These are phyloP conservation scores for Ectropis grisescens DNA, from an alignment of 1,140 invertebrate genomes.

Conservation along the genomic window DNA sequence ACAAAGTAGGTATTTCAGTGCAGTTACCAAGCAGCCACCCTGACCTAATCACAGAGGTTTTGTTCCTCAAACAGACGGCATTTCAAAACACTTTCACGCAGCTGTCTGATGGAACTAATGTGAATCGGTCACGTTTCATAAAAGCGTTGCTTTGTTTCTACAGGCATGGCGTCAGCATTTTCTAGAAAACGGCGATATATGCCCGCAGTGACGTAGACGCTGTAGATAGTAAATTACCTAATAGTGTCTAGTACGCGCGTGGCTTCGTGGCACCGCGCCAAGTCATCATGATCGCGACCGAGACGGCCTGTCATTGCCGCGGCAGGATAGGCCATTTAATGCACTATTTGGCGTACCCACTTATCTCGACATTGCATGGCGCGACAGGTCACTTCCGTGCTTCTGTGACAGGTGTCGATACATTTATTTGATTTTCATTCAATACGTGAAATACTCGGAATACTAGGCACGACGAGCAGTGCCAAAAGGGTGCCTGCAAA, in stretches of 20 bases:
- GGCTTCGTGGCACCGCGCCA: slow-evolving; percentile 26
- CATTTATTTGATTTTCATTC: background rate
- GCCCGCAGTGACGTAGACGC: slow-evolving; percentile 11
- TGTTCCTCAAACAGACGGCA: background rate
- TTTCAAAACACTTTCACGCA: background rate
- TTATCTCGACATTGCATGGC: background rate
- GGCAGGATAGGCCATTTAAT: slow-evolving; percentile 17
- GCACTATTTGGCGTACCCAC: slow-evolving; percentile 5
- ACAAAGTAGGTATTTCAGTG: background rate
- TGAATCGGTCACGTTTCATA: too few relatives aligned
- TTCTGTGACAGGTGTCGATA: background rate
- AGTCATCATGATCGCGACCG: slow-evolving; percentile 3
- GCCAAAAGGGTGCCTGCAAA: too few relatives aligned
- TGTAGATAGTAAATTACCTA: too few relatives aligned
- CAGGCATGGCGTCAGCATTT: slow-evolving; percentile 23
- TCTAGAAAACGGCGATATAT: slow-evolving; percentile 9
- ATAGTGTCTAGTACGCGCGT: slow-evolving; percentile 23
- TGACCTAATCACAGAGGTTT: background rate
- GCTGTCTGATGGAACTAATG: background rate
- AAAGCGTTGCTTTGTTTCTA: too few relatives aligned
- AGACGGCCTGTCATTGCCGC: slow-evolving; percentile 34
- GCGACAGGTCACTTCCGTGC: too few relatives aligned
- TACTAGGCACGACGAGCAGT: slow-evolving; percentile 9
- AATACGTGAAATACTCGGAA: background rate
- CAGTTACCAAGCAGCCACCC: background rate